Conservation (phyloP, 35 echinoderm and acorn worm genomes). For the Lytechinus pictus region DNA sequence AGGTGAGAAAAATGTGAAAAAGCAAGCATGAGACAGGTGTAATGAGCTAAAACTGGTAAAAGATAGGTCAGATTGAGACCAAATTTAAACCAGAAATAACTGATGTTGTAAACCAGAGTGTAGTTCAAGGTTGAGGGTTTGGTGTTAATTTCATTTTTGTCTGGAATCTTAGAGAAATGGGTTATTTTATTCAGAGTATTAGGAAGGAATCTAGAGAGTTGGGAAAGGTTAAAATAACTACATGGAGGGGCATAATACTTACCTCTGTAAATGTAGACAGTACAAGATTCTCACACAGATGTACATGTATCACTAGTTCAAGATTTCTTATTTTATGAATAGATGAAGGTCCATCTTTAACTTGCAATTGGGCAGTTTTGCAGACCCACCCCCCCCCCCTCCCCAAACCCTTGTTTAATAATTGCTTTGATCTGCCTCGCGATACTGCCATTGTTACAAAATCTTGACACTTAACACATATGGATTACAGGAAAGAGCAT, state of each 20-base stretch:
- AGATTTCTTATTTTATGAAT: no score
- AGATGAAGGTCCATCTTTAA: no score
- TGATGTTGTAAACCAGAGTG: background rate
- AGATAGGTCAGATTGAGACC: background rate
- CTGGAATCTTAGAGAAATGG: background rate
- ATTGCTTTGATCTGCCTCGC: no score
- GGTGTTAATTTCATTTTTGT: background rate
- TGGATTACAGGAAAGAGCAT: background rate
- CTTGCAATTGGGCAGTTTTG: no score
- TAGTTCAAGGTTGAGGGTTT: background rate
- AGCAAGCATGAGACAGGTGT: background rate
- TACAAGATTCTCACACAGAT: no score
- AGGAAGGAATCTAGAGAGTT: background rate
- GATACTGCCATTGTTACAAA: background rate
- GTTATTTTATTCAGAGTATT: background rate
- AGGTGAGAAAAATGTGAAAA: background rate
- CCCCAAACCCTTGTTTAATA: no score
- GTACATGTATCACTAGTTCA: no score
- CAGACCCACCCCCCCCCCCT: no score
- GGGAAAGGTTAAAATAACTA: no score
- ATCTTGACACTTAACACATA: background rate
- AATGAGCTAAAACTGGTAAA: background rate
- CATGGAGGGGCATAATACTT: no score
- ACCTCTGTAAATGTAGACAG: no score
- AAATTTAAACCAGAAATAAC: background rate